These are phyloP conservation scores for Podabrus alpinus DNA, from an alignment of 2,888 invertebrate genomes.

Conservation along the genomic window DNA sequence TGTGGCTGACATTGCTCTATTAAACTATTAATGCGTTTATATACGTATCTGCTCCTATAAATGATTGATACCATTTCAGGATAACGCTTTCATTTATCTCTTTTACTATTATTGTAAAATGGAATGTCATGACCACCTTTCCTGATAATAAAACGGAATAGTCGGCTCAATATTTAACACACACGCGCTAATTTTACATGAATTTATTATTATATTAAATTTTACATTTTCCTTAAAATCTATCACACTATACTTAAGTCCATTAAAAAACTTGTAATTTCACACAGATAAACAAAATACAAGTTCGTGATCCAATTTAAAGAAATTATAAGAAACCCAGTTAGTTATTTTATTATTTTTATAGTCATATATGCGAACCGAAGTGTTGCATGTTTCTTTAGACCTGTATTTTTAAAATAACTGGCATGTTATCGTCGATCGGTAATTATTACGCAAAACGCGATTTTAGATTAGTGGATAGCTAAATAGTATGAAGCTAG, in stretches of 20 bases:
- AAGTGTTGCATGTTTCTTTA: constrained; percentile 38
- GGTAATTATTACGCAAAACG: constrained; percentile 44
- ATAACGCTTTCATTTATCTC: constrained; percentile 6
- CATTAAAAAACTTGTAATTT: constrained; percentile 12
- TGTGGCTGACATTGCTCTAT: constrained; percentile 42
- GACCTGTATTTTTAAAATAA: constrained; percentile 41
- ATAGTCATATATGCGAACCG: constrained; percentile 27
- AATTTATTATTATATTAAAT: neutral
- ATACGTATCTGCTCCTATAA: constrained; percentile 11
- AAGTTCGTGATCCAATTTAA: constrained; percentile 40
- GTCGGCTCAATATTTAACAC: neutral
- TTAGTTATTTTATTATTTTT: constrained; percentile 41
- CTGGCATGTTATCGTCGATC: constrained; percentile 41
- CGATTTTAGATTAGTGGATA: constrained; percentile 40
- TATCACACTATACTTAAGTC: neutral
- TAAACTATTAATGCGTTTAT: constrained; percentile 44
- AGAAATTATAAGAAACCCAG: constrained; percentile 31
- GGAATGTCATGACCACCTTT: neutral
- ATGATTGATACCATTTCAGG: constrained; percentile 1
- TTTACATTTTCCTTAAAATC: neutral
- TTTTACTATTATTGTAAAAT: constrained; percentile 11
- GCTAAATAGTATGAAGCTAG: constrained; percentile 18
- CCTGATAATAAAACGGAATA: neutral
- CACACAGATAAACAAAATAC: constrained; percentile 34
- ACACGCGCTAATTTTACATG: neutral